Percentiles rank a stretch among this genome's conserved stretches.
phyloP scores from a whole-genome alignment of 2,113 vertebrate genomes.

The Montifringilla adamsi region DNA sequence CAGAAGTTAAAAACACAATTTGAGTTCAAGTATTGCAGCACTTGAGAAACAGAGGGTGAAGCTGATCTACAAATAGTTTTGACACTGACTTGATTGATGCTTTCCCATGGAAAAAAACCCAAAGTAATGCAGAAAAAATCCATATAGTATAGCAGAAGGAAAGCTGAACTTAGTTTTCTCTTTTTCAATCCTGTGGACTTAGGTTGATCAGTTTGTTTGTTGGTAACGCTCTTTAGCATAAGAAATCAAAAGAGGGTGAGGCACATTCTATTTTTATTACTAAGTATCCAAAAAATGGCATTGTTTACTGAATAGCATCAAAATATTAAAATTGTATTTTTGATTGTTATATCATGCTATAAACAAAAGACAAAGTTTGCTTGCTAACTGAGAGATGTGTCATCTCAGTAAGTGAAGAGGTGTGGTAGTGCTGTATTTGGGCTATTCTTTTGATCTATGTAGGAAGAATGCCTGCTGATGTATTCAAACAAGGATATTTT shows the following conservation, averaged over 20 bases:
- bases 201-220: background rate
- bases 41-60: background rate
- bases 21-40: background rate
- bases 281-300: background rate
- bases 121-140: background rate
- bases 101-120: background rate
- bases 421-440: rapidly evolving
- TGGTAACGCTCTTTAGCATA: background rate
- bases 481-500: background rate
- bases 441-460: background rate
- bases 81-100: background rate
- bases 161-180: background rate
- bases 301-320: background rate
- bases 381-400: background rate
- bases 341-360: background rate
- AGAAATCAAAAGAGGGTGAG: background rate
- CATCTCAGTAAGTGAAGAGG: background rate
- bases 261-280: background rate
- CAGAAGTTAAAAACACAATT: background rate
- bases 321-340: background rate
- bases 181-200: background rate
- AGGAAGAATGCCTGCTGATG: background rate
- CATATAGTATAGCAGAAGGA: background rate
- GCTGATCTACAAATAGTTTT: background rate
- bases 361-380: background rate